Conservation (phyloP, 2,797 vertebrate genomes). For the Coendou prehensilis region DNA sequence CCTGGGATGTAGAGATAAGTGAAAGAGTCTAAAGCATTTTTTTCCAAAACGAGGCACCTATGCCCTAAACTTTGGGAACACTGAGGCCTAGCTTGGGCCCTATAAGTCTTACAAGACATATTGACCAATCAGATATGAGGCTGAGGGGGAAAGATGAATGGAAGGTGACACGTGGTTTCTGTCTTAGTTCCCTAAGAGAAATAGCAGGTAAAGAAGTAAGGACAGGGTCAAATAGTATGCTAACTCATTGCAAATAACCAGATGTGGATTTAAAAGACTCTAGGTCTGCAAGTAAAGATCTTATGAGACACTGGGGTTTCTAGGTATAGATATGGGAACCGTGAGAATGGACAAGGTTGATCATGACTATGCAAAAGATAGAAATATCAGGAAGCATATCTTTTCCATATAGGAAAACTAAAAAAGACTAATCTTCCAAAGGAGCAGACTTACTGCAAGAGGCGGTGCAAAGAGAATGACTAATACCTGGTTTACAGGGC, state of each 20-base stretch:
- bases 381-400: not conserved
- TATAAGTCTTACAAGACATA: not conserved
- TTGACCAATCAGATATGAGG: not conserved
- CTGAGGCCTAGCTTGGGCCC: not conserved
- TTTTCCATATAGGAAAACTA: not conserved
- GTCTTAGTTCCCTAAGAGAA: not conserved
- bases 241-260: not conserved
- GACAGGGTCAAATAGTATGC: accelerated
- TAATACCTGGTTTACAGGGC: not conserved
- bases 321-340: not conserved
- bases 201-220: not conserved
- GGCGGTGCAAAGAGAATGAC: not conserved
- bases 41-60: no score
- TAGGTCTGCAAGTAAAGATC: no score
- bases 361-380: not conserved
- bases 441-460: not conserved
- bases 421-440: not conserved
- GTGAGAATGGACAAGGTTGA: not conserved
- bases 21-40: not conserved
- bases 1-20: no score
- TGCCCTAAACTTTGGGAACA: not conserved
- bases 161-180: not conserved
- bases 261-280: not conserved
- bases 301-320: not conserved
- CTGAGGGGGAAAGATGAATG: no score